Evolutionary conservation across 2,797 vertebrate genomes (phyloP), one percentile per base, ranked within the genome.

Genomic region (Chloroceryle inda): DNA sequence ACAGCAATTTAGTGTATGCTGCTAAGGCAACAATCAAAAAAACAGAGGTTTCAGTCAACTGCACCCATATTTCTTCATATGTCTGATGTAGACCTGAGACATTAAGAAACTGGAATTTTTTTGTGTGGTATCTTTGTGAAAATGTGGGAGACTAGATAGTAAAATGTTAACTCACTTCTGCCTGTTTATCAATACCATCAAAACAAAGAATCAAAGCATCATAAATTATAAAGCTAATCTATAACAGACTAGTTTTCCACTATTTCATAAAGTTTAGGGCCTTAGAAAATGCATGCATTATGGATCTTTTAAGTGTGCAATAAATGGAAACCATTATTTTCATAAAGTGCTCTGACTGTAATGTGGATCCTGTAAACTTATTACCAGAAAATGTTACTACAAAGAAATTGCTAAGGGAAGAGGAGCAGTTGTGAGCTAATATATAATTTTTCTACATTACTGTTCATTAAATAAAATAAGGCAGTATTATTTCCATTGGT

Each of bases 391-490:
- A 92, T 3, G 6, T 91, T 86, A 68, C 58, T 68, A 53, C 29
- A 81, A 85, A 90, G 42, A 18, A 82, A 76, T 89, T 79, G 61
- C 89, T 85, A 88, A 61, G 66, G 33, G 53, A 91, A 85, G 59
- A 84, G 33, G 18, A 92, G 61, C 61, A 33, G 72, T 50, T 91
- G 63, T 68, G 68, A 87, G 47, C 31, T 85, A 77, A 71, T 31
- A 24, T 67, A 42, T 37, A 49, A 63, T 92, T 93, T 84, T 91
- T 95, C 81, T 89, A 33, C 22, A 80, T 85, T 92, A 74, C 72
- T 87, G 33, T 92, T 96, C 40, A 91, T 92, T 87, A 94, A 85
- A 82, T 90, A 84, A 88, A 89, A 89, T 56, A 84, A 87, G 27
- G 27, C 64, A 91, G 73, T 87, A 58, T 77, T 74, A 61, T 78